These are phyloP conservation scores for Dreissena rostriformis DNA, from an alignment of 1,140 invertebrate species.

Conservation along the genomic window DNA sequence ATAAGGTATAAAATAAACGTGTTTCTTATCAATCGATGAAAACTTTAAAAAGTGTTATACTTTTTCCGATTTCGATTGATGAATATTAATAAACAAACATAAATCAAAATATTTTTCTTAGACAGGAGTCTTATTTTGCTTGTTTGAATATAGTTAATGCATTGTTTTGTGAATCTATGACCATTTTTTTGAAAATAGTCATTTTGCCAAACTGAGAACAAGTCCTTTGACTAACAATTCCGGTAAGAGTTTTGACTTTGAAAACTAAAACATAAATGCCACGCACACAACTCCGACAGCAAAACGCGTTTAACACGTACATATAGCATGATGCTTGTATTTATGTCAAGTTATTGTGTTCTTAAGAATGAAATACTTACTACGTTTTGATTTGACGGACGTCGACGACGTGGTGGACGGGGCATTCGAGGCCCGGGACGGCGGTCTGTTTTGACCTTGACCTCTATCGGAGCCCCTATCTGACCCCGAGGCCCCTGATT, in stretches of 20 bases:
- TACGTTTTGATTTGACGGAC: conserved; percentile 11
- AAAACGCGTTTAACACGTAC: neutral
- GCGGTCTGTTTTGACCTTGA: neutral
- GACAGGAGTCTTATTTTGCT: too few relatives aligned
- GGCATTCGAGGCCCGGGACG: conserved; percentile 33
- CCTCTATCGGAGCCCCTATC: neutral
- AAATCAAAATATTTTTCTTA: too few relatives aligned
- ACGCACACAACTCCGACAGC: neutral
- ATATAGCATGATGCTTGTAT: neutral
- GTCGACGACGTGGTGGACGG: conserved; percentile 44
- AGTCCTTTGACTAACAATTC: neutral
- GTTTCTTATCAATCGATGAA: too few relatives aligned
- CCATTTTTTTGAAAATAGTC: neutral
- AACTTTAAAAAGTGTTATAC: too few relatives aligned
- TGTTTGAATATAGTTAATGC: too few relatives aligned
- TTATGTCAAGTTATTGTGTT: neutral
- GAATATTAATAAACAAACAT: too few relatives aligned
- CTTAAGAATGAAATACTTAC: conserved; percentile 16
- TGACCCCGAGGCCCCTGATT: neutral
- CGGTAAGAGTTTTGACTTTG: neutral
- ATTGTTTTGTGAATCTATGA: too few relatives aligned
- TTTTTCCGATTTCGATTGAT: too few relatives aligned
- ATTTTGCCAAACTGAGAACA: neutral
- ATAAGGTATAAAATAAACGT: too few relatives aligned
- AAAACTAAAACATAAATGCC: neutral